phyloP scores from a whole-genome alignment of 2,888 invertebrate genomes.

The Machimus atricapillus region DNA sequence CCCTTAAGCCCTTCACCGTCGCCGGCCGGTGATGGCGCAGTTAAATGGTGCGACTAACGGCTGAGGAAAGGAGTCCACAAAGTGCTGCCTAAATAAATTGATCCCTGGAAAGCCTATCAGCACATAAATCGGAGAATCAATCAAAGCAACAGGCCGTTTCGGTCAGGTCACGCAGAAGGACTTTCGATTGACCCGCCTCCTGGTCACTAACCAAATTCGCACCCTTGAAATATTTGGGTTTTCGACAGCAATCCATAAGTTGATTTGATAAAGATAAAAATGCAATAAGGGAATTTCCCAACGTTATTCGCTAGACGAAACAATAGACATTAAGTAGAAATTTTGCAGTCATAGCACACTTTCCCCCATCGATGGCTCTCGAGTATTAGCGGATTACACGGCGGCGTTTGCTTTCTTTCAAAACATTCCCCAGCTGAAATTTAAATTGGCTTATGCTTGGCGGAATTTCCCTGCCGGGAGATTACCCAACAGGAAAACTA shows the following conservation, averaged over 20 bases:
- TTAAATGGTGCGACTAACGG: background rate
- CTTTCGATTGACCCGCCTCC: background rate
- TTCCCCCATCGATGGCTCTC: background rate
- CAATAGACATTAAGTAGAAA: background rate
- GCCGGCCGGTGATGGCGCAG: background rate
- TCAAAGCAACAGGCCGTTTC: slow-evolving; percentile 14
- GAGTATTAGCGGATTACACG: background rate
- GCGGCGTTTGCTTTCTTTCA: background rate
- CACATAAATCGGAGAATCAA: slow-evolving; percentile 15
- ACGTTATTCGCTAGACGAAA: background rate
- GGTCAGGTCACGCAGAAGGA: background rate
- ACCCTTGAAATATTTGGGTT: background rate
- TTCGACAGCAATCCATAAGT: background rate
- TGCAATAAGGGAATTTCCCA: background rate
- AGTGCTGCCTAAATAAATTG: background rate
- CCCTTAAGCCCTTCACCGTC: background rate
- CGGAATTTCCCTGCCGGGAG: background rate
- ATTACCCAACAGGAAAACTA: background rate
- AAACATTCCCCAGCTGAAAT: background rate
- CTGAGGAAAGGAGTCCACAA: background rate
- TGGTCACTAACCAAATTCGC: background rate
- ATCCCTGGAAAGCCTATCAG: background rate
- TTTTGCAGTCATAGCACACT: background rate
- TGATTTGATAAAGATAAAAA: background rate
- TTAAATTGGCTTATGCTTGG: background rate